Percentiles rank a stretch among this genome's conserved stretches.
Evolutionary conservation across 2,113 vertebrate genomes (phyloP).

Genomic region (Archocentrus centrarchus): DNA sequence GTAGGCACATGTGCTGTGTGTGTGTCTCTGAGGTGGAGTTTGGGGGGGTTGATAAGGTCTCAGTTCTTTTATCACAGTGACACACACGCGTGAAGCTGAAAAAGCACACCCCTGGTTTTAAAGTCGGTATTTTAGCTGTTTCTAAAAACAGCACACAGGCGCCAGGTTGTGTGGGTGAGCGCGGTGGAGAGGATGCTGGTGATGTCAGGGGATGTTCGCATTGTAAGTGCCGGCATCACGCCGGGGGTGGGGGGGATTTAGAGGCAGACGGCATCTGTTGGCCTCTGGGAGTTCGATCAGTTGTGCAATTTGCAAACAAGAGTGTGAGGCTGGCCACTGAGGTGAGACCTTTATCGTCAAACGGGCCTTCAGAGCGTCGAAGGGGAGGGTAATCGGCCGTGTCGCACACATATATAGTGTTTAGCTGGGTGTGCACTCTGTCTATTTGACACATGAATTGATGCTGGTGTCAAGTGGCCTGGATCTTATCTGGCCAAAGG

Average conservation of each 20-base stretch:
- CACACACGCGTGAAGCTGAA: slow-evolving; percentile 31
- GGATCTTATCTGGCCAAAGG: background rate
- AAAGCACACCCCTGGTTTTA: slow-evolving; percentile 45
- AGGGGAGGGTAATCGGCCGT: slow-evolving; percentile 6
- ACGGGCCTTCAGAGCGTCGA: background rate
- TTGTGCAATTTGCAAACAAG: slow-evolving; percentile 65
- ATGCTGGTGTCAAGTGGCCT: background rate
- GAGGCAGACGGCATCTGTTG: slow-evolving; percentile 23
- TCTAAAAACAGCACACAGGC: slow-evolving; percentile 41
- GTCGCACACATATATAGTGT: slow-evolving; percentile 32
- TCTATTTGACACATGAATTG: slow-evolving; percentile 39
- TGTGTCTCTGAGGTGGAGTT: slow-evolving; percentile 1
- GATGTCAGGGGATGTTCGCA: slow-evolving; percentile 61
- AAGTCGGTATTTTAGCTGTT: slow-evolving; percentile 51
- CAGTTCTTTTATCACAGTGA: slow-evolving; percentile 44
- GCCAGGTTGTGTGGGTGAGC: background rate
- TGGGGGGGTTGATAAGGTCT: slow-evolving; percentile 37
- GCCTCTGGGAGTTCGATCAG: slow-evolving; percentile 57
- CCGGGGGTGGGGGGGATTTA: slow-evolving; percentile 26
- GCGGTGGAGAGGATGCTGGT: slow-evolving; percentile 6
- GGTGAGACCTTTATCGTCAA: slow-evolving; percentile 54
- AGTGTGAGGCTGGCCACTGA: slow-evolving; percentile 40
- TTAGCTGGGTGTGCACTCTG: slow-evolving; percentile 34
- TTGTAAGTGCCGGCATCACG: slow-evolving; percentile 9
- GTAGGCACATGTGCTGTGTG: background rate